Evolutionary conservation across 2,113 vertebrate species (phyloP).

Genomic region (Raja brachyura): DNA sequence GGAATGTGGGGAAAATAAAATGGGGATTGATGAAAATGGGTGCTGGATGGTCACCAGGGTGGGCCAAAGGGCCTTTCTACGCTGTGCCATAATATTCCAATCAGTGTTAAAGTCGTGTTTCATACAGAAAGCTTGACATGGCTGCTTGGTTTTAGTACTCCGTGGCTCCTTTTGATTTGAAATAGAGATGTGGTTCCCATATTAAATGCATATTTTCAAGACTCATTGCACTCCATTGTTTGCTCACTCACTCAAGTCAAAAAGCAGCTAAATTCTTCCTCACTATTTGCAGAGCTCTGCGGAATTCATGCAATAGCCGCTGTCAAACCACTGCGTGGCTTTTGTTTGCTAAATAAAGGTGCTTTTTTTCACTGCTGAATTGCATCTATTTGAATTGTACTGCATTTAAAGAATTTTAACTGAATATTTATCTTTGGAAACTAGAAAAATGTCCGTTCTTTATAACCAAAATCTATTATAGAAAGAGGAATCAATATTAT

Average conservation of each 20-base stretch:
- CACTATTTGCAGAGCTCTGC: background rate
- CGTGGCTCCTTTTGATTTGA: background rate
- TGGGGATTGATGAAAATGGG: too few species aligned
- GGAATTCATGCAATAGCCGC: background rate
- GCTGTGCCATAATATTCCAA: too few species aligned
- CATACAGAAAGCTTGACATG: too few species aligned
- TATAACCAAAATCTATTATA: too few species aligned
- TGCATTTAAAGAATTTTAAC: background rate
- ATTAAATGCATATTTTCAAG: slow-evolving; percentile 4
- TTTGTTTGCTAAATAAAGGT: background rate
- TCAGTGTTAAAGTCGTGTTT: too few species aligned
- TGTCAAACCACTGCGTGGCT: background rate
- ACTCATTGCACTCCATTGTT: background rate
- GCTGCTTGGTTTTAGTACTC: too few species aligned
- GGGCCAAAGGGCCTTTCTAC: too few species aligned
- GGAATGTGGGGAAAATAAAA: too few species aligned
- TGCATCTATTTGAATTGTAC: background rate
- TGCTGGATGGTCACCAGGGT: too few species aligned
- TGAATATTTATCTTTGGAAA: too few species aligned
- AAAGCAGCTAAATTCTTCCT: background rate
- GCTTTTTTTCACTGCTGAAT: background rate
- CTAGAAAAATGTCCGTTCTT: background rate
- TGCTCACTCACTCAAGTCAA: background rate
- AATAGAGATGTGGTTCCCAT: background rate
- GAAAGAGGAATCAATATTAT: too few species aligned